Conservation (phyloP, 1,140 invertebrate species). For the Drosophila ambigua region DNA sequence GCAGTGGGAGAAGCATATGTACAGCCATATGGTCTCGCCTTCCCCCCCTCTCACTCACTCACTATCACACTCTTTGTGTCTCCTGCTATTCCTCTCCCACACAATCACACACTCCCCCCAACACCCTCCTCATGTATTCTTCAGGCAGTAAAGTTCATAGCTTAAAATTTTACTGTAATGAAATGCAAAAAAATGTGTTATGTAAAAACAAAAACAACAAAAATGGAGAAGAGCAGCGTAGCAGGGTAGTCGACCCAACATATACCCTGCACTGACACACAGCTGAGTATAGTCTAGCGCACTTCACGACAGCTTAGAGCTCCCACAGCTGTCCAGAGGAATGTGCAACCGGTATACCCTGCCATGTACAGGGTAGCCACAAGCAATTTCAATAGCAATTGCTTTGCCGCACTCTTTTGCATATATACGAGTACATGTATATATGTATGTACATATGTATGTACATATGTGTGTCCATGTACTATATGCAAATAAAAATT, state of each 20-base stretch:
- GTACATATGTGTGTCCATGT: constrained; percentile 3
- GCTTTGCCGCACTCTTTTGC: constrained; percentile 39
- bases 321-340: too few relatives aligned
- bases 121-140: neutral
- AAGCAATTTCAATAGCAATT: constrained; percentile 69
- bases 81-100: neutral
- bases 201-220: constrained; percentile 57
- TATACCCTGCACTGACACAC: constrained; percentile 8
- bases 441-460: constrained; percentile 11
- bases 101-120: neutral
- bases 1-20: too few relatives aligned
- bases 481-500: constrained; percentile 69
- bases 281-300: too few relatives aligned
- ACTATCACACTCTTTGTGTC: neutral
- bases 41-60: neutral
- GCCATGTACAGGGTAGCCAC: too few relatives aligned
- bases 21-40: too few relatives aligned
- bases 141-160: constrained; percentile 44
- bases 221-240: neutral
- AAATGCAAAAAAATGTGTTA: constrained; percentile 74
- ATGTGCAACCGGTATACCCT: neutral
- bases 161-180: constrained; percentile 66
- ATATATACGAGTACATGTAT: constrained; percentile 30
- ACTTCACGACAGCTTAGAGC: too few relatives aligned
- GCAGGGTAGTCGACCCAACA: neutral